phyloP scores from a whole-genome alignment of 2,797 vertebrate species.

The Buceros bicornis region DNA sequence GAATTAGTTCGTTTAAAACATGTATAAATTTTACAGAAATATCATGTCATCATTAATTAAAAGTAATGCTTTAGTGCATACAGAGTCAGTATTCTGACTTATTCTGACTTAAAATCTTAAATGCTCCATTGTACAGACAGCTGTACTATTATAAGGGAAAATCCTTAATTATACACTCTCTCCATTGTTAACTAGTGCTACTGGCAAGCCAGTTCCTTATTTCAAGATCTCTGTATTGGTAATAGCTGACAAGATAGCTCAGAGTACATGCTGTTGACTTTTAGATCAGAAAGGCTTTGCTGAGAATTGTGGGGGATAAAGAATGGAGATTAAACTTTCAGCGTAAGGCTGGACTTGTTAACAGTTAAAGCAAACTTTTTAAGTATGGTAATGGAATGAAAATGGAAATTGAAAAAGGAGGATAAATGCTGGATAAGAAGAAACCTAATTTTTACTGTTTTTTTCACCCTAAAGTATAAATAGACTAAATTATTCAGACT shows the following conservation, averaged over 20 bases:
- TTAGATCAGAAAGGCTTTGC: not conserved
- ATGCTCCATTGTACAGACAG: not conserved
- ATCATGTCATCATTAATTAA: not conserved
- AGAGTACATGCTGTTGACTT: not conserved
- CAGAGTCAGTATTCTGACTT: not conserved
- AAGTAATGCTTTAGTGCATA: not conserved
- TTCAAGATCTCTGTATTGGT: not conserved
- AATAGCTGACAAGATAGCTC: not conserved
- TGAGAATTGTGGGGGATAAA: not conserved
- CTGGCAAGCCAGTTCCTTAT: not conserved
- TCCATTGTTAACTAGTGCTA: not conserved
- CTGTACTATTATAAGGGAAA: not conserved
- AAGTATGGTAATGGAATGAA: not conserved
- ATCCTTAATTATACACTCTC: not conserved
- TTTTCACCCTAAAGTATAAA: not conserved
- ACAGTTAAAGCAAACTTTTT: not conserved
- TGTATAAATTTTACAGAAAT: not conserved
- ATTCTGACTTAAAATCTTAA: not conserved
- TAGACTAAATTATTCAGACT: slow-evolving; percentile 34
- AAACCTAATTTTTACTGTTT: not conserved
- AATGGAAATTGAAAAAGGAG: not conserved
- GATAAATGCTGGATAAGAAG: not conserved
- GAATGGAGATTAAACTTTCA: not conserved
- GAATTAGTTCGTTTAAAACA: not conserved
- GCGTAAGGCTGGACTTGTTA: not conserved